Evolutionary conservation across 1,140 invertebrate genomes (phyloP), one percentile per base, ranked within the genome.

Genomic region (Drosophila rhopaloa): DNA sequence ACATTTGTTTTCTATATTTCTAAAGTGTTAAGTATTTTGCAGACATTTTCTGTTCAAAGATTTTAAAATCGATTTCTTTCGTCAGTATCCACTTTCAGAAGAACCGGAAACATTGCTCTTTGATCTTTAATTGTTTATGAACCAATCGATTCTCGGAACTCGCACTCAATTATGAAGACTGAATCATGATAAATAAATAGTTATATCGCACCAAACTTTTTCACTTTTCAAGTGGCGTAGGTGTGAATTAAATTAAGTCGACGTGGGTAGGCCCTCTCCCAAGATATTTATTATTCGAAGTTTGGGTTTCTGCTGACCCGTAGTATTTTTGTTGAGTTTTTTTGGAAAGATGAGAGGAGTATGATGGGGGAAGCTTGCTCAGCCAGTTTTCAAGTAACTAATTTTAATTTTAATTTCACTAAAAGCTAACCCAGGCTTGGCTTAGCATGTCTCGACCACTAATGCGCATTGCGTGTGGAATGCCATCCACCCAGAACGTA

Each of bases 391-490:
- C 13, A 55, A 27, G 46, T 27, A 8, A 1, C 29, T 32, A 16
- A 44, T 59, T 66, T 66, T 67, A 72, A 57, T 86, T 86, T 82
- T 86, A 86, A 86, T 86, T 86, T 79, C 55, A 65, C 76, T 86
- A 86, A 86, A 83, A 86, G 82, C 68, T 57, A 76, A 11, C 35
- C 40, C 56, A 44, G 63, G 61, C 51, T 41, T 68, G 81, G 77
- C 77, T 71, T 77, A 50, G 61, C 72, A 40, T 59, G 54, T 29
- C 46, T 58, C 19, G 29, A 38, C 40, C 54, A 40, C 63, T 81
- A 81, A 81, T 79, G 59, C 58, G 67, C 35, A 61, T 85, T 85
- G 81, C 81, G 81, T 85, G 81, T 71, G 60, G 63, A 62, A 62
- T 51, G 8, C 47, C 29, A 66, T 53, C 77, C 68, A 74, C 37